These are phyloP conservation scores for Danio kyathit DNA, from an alignment of 2,797 vertebrate genomes.

Conservation along the genomic window DNA sequence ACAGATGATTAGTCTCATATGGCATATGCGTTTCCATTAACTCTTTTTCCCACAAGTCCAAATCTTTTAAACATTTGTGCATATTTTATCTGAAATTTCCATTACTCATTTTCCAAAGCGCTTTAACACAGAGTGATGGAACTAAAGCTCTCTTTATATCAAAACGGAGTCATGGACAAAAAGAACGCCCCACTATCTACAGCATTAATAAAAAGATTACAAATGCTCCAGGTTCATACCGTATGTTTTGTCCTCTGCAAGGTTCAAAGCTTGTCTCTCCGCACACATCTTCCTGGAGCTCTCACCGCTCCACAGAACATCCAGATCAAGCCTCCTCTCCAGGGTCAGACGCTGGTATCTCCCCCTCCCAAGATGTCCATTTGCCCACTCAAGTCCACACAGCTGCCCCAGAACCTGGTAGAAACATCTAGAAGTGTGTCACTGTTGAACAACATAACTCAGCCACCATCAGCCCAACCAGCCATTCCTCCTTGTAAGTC, in stretches of 20 bases:
- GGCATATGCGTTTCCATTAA: too few relatives aligned
- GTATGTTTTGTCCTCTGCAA: slow-evolving; percentile 53
- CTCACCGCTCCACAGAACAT: slow-evolving; percentile 85
- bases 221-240: background rate
- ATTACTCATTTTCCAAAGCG: too few relatives aligned
- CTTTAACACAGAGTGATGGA: too few relatives aligned
- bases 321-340: slow-evolving; percentile 84
- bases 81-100: too few relatives aligned
- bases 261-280: slow-evolving; percentile 90
- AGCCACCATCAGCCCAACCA: slow-evolving; percentile 83
- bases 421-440: slow-evolving; percentile 81
- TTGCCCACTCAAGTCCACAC: slow-evolving; percentile 82
- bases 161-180: background rate
- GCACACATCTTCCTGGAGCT: slow-evolving; percentile 84
- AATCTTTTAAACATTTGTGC: too few relatives aligned
- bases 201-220: background rate
- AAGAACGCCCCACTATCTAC: background rate
- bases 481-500: slow-evolving; percentile 85
- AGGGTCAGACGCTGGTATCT: slow-evolving; percentile 77
- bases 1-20: too few relatives aligned
- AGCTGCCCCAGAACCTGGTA: slow-evolving; percentile 77
- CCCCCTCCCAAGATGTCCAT: slow-evolving; percentile 83
- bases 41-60: too few relatives aligned
- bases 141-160: too few relatives aligned
- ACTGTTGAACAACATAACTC: slow-evolving; percentile 77